Evolutionary conservation across 2,888 invertebrate genomes (phyloP).

Genomic region (Erpobdella octoculata): DNA sequence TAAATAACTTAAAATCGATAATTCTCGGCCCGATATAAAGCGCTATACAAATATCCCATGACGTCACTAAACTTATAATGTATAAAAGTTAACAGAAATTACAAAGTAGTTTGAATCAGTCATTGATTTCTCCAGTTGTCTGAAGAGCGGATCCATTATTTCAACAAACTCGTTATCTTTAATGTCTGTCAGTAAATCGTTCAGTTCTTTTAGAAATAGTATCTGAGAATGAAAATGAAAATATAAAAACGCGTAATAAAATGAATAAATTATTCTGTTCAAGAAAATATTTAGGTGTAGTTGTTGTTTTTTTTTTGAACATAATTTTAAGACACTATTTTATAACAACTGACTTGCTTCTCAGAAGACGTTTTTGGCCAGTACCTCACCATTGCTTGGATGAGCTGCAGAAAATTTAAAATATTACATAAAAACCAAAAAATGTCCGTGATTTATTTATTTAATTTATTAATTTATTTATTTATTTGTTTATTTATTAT

Average conservation of each 20-base stretch:
- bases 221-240: neutral
- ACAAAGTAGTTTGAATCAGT: neutral
- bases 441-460: too few species aligned
- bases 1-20: too few species aligned
- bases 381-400: neutral
- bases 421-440: too few species aligned
- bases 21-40: too few species aligned
- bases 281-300: too few species aligned
- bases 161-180: neutral
- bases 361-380: slow-evolving; percentile 15
- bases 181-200: slow-evolving; percentile 11
- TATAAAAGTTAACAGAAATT: too few species aligned
- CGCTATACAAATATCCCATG: too few species aligned
- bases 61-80: too few species aligned
- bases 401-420: neutral
- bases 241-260: neutral
- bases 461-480: too few species aligned
- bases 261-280: neutral
- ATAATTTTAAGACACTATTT: too few species aligned
- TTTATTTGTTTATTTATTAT: too few species aligned
- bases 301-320: too few species aligned
- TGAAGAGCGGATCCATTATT: neutral
- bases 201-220: slow-evolving; percentile 17
- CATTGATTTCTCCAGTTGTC: neutral
- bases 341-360: slow-evolving; percentile 7